Evolutionary conservation across 1,140 invertebrate species (phyloP), one percentile per base, ranked within the genome.

Genomic region (Telenomus remus): DNA sequence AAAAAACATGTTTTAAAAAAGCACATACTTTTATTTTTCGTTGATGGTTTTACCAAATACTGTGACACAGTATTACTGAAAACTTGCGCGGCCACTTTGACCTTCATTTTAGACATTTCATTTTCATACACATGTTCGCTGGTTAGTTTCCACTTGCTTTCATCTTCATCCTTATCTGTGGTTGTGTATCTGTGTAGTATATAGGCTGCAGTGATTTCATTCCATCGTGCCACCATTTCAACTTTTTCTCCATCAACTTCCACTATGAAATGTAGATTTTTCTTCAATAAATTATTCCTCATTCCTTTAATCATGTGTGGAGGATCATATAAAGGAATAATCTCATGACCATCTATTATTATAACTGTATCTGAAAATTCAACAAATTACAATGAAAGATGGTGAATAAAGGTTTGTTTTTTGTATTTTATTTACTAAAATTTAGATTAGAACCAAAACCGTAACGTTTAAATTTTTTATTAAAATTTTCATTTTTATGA

Each of bases 301-400:
- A 73, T 10, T 12, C 70, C 39, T 42, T 73, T 73, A 0, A 73
- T 13, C 10, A 73, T 19, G 35, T 73, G 70, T 2, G 61, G 70
- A 13, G 43, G 15, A 39, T 73, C 70, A 50, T 10, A 73, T 2
- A 73, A 12, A 10, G 70, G 70, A 5, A 71, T 14, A 12, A 71
- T 47, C 47, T 63, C 50, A 0, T 16, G 6, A 4, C 42, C 60
- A 37, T 49, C 37, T n/a, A n/a, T n/a, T n/a, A n/a, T n/a, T n/a
- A n/a, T n/a, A n/a, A n/a, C n/a, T n/a, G n/a, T n/a, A n/a, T n/a
- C n/a, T n/a, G n/a, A n/a, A n/a, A n/a, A n/a, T n/a, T n/a, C n/a
- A n/a, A n/a, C n/a, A n/a, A n/a, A n/a, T n/a, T n/a, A n/a, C n/a
- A n/a, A n/a, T n/a, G n/a, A n/a, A n/a, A n/a, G n/a, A n/a, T n/a